Evolutionary conservation across 2,797 vertebrate genomes (phyloP).

Genomic region (Rousettus madagascariensis): DNA sequence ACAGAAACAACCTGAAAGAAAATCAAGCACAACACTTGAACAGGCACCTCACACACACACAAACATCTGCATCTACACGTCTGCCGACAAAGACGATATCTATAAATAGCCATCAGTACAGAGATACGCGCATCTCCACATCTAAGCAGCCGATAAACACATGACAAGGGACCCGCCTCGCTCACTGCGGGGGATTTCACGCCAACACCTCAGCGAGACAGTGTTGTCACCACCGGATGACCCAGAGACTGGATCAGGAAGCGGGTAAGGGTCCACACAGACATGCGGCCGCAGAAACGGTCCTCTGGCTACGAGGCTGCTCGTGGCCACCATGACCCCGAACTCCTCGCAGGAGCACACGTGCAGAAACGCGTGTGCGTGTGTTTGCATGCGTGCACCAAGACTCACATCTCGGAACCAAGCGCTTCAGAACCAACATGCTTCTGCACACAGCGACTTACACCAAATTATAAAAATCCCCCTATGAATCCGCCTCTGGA

Average conservation of each 20-base stretch:
- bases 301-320: too few relatives aligned
- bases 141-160: neutral
- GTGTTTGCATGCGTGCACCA: accelerated
- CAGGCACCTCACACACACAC: neutral
- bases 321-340: neutral
- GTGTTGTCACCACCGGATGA: accelerated
- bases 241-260: neutral
- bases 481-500: neutral
- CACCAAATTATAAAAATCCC: neutral
- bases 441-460: neutral
- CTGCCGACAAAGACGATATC: too few relatives aligned
- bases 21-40: neutral
- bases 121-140: too few relatives aligned
- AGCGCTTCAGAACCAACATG: neutral
- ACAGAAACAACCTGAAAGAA: neutral
- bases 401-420: neutral
- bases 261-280: neutral
- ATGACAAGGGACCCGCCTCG: neutral
- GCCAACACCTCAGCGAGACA: accelerated
- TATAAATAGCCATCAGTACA: too few relatives aligned
- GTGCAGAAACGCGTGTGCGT: too few relatives aligned
- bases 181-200: neutral
- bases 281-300: accelerated
- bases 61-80: neutral
- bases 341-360: neutral